A percentile compares a stretch with the other conserved stretches of the same genome.
Conservation (phyloP, 2,797 vertebrate genomes). For the Cyclopterus lumpus region DNA sequence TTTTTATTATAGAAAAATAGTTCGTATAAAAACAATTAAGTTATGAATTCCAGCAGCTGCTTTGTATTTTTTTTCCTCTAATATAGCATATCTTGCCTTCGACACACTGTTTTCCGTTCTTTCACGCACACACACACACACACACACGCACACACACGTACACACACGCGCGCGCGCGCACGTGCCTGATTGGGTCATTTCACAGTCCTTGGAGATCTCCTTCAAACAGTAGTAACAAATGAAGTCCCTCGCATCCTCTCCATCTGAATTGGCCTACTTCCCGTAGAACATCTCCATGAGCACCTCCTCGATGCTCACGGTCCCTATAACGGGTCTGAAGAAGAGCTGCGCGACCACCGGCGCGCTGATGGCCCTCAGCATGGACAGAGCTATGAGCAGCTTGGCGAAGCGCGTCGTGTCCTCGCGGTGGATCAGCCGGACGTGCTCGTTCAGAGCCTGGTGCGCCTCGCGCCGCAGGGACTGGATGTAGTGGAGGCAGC, state of each 20-base stretch:
- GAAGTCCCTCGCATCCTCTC: slow-evolving; percentile 24
- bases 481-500: slow-evolving; percentile 93
- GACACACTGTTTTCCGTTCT: slow-evolving; percentile 13
- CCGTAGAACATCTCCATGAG: slow-evolving; percentile 97
- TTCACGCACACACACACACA: slow-evolving; percentile 6
- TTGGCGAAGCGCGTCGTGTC: slow-evolving; percentile 90
- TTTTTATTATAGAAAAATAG: slow-evolving; percentile 93
- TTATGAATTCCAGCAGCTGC: slow-evolving; percentile 79
- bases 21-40: slow-evolving; percentile 94
- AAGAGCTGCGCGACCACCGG: slow-evolving; percentile 92
- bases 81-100: slow-evolving; percentile 34
- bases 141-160: slow-evolving; percentile 17
- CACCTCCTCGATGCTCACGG: slow-evolving; percentile 96
- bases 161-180: slow-evolving; percentile 11
- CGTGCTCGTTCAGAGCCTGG: slow-evolving; percentile 93
- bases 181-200: slow-evolving; percentile 29
- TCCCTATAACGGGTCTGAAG: slow-evolving; percentile 94
- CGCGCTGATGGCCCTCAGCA: slow-evolving; percentile 92
- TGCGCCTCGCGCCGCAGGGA: slow-evolving; percentile 93
- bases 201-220: slow-evolving; percentile 46
- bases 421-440: slow-evolving; percentile 89
- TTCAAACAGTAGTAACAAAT: slow-evolving; percentile 30
- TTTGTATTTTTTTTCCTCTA: slow-evolving; percentile 67
- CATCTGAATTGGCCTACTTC: slow-evolving; percentile 76
- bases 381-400: slow-evolving; percentile 91